Percentiles rank a stretch among this genome's conserved stretches.
phyloP scores from a whole-genome alignment of 2,797 vertebrate genomes.

The Hippocampus kuda region DNA sequence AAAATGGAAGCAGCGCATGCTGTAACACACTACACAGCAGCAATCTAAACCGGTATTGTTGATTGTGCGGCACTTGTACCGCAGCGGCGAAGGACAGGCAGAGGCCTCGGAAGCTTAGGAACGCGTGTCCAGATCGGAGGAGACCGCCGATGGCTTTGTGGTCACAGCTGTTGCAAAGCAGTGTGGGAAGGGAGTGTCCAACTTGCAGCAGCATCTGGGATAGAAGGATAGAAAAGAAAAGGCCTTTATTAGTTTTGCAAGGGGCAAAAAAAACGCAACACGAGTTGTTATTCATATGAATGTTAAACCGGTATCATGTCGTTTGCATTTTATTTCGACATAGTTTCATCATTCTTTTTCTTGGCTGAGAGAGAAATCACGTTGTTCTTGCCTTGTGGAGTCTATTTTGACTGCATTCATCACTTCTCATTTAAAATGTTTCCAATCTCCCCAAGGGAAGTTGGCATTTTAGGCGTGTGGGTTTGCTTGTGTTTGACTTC shows the following conservation, averaged over 20 bases:
- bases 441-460: too few relatives aligned
- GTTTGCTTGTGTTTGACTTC: neutral
- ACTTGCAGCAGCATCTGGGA: conserved; percentile 34
- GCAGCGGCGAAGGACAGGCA: conserved; percentile 27
- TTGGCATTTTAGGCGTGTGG: neutral
- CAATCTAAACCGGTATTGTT: neutral
- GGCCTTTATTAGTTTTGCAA: neutral
- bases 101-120: conserved; percentile 27
- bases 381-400: too few relatives aligned
- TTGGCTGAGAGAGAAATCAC: too few relatives aligned
- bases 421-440: too few relatives aligned
- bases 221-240: neutral
- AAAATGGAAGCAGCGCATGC: neutral
- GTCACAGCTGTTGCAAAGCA: conserved; percentile 19
- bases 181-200: conserved; percentile 36
- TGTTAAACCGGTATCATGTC: too few relatives aligned
- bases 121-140: neutral
- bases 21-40: neutral
- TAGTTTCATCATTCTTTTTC: too few relatives aligned
- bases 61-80: conserved; percentile 47
- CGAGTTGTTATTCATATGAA: too few relatives aligned
- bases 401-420: too few relatives aligned
- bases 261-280: neutral
- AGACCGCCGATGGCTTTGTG: conserved; percentile 7
- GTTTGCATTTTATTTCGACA: too few relatives aligned